Evolutionary conservation across 2,888 invertebrate species (phyloP), one percentile per base, ranked within the genome.

Genomic region (Synergus itoensis): DNA sequence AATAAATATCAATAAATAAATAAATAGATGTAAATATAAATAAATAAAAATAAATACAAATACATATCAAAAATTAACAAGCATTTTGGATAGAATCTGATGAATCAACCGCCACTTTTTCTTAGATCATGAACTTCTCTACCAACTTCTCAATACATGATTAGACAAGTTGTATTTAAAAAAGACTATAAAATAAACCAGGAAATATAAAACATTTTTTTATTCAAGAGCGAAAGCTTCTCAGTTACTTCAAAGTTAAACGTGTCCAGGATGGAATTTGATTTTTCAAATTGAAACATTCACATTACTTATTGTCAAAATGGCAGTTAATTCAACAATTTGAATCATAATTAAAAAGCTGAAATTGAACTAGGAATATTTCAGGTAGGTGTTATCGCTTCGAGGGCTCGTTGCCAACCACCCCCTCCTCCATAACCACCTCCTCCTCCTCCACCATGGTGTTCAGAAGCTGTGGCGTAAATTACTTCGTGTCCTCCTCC

Each of bases 401-500:
- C 91, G 53, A 90, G 81, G 40, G 92, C 89, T 76, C 92, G 85
- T 76, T 92, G 92, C 89, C 92, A 92, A 3, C 92, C 91, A 12
- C 91, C 90, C 1, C 91, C 91, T 60, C 91, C 91, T 4, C 91
- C 90, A 79, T 87, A 88, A 67, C 87, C 88, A 43, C 92, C 91
- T 21, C 91, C 88, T 36, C 90, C 89, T 77, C 91, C 90, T 41
- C 92, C 91, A 28, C 91, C 91, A 75, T 91, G 91, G 79, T 91
- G 92, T 77, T 92, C 91, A 4, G 93, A 90, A 28, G 92, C 91
- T 1, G 93, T 93, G 1, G 94, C 93, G 85, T 94, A 94, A 62
- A 95, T 94, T 0, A 95, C 93, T 83, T 93, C 94, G 81, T 94
- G 94, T 16, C 93, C 93, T 28, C 92, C 92, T 80, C 93, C 92